Evolutionary conservation across 2,888 invertebrate species (phyloP).

Genomic region (Theretra japonica): DNA sequence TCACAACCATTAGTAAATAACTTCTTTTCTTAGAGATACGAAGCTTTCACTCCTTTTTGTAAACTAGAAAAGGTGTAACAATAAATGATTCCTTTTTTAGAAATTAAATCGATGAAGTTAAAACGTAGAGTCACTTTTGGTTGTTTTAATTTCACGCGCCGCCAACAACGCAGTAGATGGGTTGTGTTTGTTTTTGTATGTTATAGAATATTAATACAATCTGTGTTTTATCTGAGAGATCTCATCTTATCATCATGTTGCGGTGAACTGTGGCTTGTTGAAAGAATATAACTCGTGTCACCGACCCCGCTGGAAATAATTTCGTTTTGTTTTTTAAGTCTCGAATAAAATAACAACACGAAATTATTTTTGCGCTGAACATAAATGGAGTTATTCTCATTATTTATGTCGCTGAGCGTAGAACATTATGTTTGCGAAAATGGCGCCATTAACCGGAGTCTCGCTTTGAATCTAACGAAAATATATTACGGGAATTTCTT

Average conservation of each 20-base stretch:
- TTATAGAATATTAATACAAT: conserved; percentile 42
- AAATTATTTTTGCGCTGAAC: background rate
- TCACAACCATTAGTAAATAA: background rate
- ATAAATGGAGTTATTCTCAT: conserved; percentile 1
- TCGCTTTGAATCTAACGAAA: background rate
- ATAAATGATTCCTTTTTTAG: background rate
- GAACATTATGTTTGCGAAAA: conserved; percentile 2
- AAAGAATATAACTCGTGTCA: background rate
- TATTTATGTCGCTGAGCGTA: background rate
- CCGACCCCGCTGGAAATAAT: background rate
- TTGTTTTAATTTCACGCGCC: conserved; percentile 44
- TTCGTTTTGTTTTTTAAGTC: background rate
- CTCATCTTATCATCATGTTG: conserved; percentile 32
- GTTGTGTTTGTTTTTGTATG: conserved; percentile 30
- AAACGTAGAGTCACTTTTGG: background rate
- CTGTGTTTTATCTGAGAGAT: conserved; percentile 42
- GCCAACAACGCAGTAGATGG: conserved; percentile 36
- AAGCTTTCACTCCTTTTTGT: conserved; percentile 10
- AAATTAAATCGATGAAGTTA: background rate
- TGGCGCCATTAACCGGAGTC: background rate
- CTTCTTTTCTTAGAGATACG: background rate
- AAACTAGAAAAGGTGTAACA: background rate
- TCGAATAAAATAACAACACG: background rate
- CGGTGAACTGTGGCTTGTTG: background rate
- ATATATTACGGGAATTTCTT: background rate